Conservation (phyloP, 2,797 vertebrate species). For the Pangasius mekongensis region DNA sequence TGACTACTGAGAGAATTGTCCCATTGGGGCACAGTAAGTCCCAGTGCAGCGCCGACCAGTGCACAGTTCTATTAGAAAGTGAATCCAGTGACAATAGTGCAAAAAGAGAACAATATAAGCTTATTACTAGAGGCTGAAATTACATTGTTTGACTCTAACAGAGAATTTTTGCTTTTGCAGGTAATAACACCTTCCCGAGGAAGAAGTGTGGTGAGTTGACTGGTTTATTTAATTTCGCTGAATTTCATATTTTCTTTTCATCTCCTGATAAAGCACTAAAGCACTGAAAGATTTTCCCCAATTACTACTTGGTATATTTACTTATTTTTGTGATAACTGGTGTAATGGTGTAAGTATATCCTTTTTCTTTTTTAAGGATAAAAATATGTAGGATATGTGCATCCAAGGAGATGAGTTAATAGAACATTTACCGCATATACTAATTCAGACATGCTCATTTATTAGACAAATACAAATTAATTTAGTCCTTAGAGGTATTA, state of each 20-base stretch:
- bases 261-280: background rate
- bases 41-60: no score
- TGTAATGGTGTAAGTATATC: background rate
- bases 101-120: no score
- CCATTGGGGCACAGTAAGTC: no score
- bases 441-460: background rate
- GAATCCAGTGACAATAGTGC: no score
- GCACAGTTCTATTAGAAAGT: no score
- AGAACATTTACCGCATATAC: background rate
- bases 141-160: slow-evolving; percentile 13
- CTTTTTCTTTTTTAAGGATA: background rate
- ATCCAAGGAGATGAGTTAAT: background rate
- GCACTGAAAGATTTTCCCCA: background rate
- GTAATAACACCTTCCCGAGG: slow-evolving; percentile 58
- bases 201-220: slow-evolving; percentile 73
- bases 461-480: background rate
- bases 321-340: background rate
- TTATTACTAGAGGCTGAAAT: background rate
- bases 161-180: slow-evolving; percentile 63
- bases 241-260: background rate
- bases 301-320: background rate
- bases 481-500: background rate
- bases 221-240: slow-evolving; percentile 11
- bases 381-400: background rate
- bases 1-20: no score